Evolutionary conservation across 2,113 vertebrate genomes (phyloP).

Genomic region (Bambusicola thoracicus): DNA sequence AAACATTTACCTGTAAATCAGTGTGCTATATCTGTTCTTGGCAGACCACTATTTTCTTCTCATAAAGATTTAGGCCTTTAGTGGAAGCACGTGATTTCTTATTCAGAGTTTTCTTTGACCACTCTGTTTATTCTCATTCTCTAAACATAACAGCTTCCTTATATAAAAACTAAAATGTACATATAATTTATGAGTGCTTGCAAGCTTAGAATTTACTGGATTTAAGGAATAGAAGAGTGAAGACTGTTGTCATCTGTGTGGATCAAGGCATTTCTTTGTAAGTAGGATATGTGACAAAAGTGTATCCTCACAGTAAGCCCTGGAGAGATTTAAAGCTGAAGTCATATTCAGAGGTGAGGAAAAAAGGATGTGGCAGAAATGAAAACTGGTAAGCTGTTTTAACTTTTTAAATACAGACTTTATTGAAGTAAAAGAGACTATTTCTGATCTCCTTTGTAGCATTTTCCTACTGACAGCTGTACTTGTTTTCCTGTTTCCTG

Average conservation of each 20-base stretch:
- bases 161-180: slow-evolving; percentile 39
- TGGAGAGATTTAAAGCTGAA: slow-evolving; percentile 7
- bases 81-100: slow-evolving; percentile 17
- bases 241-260: background rate
- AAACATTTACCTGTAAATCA: background rate
- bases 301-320: background rate
- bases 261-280: slow-evolving; percentile 54
- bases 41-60: background rate
- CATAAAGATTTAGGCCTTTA: slow-evolving; percentile 1
- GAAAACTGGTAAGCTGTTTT: background rate
- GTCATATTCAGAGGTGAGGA: background rate
- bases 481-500: background rate
- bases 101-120: slow-evolving; percentile 28
- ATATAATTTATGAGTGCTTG: slow-evolving; percentile 49
- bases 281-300: background rate
- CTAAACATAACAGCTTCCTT: slow-evolving; percentile 46
- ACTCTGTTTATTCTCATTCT: slow-evolving; percentile 51
- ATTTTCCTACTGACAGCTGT: background rate
- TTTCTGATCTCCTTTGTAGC: background rate
- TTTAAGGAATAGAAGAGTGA: slow-evolving; percentile 47
- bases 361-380: background rate
- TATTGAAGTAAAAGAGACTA: background rate
- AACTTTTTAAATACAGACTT: background rate
- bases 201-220: background rate
- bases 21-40: background rate